Conservation (phyloP, 2,113 vertebrate species). For the Mesocricetus auratus region DNA sequence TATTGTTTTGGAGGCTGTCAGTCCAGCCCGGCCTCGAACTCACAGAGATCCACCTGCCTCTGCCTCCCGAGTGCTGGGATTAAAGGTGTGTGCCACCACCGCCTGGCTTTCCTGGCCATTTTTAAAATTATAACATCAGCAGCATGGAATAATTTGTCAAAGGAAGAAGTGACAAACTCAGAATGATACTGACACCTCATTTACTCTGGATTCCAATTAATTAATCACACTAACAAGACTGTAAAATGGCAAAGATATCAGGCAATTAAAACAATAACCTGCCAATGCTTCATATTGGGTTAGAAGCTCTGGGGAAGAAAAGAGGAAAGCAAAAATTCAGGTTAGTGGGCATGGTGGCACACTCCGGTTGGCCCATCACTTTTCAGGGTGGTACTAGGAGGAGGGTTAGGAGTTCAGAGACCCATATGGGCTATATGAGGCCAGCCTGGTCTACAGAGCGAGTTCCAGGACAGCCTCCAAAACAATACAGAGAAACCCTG, state of each 20-base stretch:
- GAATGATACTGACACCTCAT: not conserved
- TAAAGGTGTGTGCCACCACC: too few species aligned
- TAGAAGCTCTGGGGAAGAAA: not conserved
- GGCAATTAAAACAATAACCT: not conserved
- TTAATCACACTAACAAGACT: constrained; percentile 45
- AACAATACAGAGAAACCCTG: too few species aligned
- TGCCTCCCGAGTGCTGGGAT: too few species aligned
- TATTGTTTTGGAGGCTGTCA: too few species aligned
- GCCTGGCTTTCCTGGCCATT: too few species aligned
- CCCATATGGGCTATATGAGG: not conserved
- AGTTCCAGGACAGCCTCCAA: too few species aligned
- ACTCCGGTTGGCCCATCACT: not conserved
- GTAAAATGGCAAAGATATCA: not conserved
- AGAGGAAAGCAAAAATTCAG: not conserved
- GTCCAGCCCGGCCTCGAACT: too few species aligned
- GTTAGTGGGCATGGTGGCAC: not conserved
- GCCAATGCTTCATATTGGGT: not conserved
- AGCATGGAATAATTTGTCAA: not conserved
- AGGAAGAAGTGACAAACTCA: not conserved
- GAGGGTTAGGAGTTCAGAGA: not conserved
- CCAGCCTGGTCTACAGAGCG: too few species aligned
- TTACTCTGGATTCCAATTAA: constrained; percentile 36
- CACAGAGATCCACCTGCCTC: too few species aligned
- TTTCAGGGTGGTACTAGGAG: not conserved
- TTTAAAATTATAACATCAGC: too few species aligned